Percentiles rank a stretch among this genome's conserved stretches.
Evolutionary conservation across 2,113 vertebrate genomes (phyloP).

Genomic region (Indri indri): DNA sequence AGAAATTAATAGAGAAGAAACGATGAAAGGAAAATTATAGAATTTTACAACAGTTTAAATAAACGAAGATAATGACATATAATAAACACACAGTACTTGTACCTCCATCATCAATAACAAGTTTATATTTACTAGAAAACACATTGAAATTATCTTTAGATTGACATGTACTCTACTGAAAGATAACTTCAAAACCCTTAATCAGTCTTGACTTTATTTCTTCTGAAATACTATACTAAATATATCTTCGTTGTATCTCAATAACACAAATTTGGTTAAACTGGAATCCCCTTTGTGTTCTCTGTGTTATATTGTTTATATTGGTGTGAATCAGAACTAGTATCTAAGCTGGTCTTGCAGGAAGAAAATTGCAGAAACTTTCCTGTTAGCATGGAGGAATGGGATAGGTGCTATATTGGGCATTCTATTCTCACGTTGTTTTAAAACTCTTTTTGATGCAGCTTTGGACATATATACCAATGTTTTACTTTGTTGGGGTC

Average conservation of each 20-base stretch:
- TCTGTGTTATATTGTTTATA: background rate
- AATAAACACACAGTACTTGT: background rate
- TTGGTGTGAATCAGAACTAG: background rate
- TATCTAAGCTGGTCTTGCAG: background rate
- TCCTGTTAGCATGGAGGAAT: background rate
- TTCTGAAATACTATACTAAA: conserved; percentile 12
- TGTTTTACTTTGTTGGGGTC: background rate
- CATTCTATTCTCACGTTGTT: background rate
- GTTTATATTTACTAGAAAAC: background rate
- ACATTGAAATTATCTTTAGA: background rate
- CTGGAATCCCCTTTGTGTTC: background rate
- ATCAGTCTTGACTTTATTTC: background rate
- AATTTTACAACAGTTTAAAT: background rate
- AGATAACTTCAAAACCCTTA: background rate
- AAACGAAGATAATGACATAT: background rate
- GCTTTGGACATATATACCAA: background rate
- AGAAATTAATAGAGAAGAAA: background rate
- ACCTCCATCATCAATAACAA: background rate
- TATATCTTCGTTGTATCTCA: background rate
- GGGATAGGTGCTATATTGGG: fast-evolving
- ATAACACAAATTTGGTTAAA: conserved; percentile 10
- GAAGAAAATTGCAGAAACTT: background rate
- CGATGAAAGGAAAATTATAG: background rate
- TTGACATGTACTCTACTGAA: background rate
- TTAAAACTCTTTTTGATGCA: background rate